Evolutionary conservation across 1,140 invertebrate species (phyloP), one percentile per base, ranked within the genome.

Genomic region (Trichonephila clavata): DNA sequence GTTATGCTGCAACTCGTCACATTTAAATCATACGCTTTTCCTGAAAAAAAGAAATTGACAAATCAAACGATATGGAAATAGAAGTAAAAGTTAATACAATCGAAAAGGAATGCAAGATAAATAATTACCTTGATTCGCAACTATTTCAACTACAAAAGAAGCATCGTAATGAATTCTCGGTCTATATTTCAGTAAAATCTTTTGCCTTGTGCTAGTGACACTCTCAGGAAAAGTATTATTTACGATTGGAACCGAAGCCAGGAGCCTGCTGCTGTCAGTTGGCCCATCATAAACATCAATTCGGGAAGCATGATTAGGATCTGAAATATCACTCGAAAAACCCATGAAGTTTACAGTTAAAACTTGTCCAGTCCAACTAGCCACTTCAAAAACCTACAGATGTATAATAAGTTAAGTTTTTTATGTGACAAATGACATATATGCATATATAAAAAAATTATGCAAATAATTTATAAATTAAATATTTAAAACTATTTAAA

Each of bases 141-240:
- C 97, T 61, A 99, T 95, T 94, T 97, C 96, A 89, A 99, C 96
- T 94, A 97, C 98, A 6, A 97, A 97, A 16, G 97, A 96, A 59
- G 97, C 96, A 94, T 97, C 97, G 16, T 97, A 97, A 86, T 97
- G 96, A 0, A 97, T 96, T 94, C 98, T 96, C 0, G 98, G 97
- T 21, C 95, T 96, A 95, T 98, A 98, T 95, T 97, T 97, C 0
- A 99, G 96, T 95, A 97, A 98, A 95, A 98, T 97, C 95, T 97
- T 97, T 93, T 98, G 97, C 88, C 97, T 96, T 0, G 97, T 97
- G 0, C 97, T 97, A 0, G 97, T 98, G 2, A 99, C 96, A 95
- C 98, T 98, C 95, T 98, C 98, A 0, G 98, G 98, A 94, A 98
- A 96, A 0, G 98, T 98, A 77, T 97, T 97, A 95, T 99, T 99